A percentile compares a stretch with the other conserved stretches of the same genome.
phyloP scores from a whole-genome alignment of 2,113 vertebrate species.

The Rattus norvegicus region DNA sequence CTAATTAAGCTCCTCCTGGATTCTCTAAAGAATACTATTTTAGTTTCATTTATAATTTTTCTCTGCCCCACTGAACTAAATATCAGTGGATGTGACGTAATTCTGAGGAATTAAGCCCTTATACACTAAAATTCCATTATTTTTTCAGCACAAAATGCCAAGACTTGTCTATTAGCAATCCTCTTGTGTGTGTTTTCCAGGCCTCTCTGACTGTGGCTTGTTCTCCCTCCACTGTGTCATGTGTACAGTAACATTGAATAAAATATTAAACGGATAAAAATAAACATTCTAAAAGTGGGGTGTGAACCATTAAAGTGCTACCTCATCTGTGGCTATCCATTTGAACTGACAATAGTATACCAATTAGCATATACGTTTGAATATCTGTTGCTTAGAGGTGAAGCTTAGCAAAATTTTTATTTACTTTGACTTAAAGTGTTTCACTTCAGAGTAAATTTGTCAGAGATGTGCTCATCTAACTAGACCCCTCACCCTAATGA shows the following conservation, averaged over 20 bases:
- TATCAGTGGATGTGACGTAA: neutral
- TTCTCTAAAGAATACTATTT: slow-evolving; percentile 59
- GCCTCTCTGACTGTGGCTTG: neutral
- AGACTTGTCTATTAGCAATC: neutral
- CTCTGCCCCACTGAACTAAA: slow-evolving; percentile 44
- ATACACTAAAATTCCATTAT: slow-evolving; percentile 20
- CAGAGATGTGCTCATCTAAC: neutral
- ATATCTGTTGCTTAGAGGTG: slow-evolving; percentile 5
- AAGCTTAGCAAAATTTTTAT: slow-evolving; percentile 20
- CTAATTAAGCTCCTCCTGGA: slow-evolving; percentile 55
- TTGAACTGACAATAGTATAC: slow-evolving; percentile 4
- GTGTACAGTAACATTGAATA: neutral
- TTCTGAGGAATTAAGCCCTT: slow-evolving; percentile 17
- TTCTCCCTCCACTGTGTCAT: neutral
- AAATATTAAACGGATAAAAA: slow-evolving; percentile 25
- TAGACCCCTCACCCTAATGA: neutral
- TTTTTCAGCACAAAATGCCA: slow-evolving; percentile 28
- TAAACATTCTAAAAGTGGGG: neutral
- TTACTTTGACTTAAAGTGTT: slow-evolving; percentile 9
- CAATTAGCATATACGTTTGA: neutral
- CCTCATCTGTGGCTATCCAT: slow-evolving; percentile 25
- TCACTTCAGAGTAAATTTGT: slow-evolving; percentile 15
- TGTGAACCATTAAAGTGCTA: neutral
- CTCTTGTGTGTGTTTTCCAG: neutral
- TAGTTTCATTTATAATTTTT: slow-evolving; percentile 54